These are phyloP conservation scores for Elgonia sp. DNA, from an alignment of 2,888 invertebrate species.

Conservation along the genomic window DNA sequence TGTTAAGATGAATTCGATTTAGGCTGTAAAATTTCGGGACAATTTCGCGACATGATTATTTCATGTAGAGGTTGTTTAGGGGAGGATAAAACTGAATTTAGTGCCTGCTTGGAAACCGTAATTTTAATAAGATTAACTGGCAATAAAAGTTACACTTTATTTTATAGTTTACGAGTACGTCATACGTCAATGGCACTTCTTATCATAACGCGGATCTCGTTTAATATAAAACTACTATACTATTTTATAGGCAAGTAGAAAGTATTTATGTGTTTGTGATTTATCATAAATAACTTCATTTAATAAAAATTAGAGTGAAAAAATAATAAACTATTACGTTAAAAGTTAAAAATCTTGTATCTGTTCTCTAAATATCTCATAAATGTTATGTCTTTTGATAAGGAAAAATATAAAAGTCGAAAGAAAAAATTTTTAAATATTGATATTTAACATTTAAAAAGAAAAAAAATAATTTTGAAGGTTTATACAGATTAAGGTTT, in stretches of 20 bases:
- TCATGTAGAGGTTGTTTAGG: conserved; percentile 44
- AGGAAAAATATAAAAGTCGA: no score
- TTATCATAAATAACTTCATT: conserved; percentile 32
- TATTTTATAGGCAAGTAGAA: conserved; percentile 17
- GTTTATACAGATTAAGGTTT: no score
- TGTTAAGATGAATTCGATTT: not conserved
- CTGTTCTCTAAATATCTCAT: no score
- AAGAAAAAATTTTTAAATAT: no score
- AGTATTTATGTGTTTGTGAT: conserved; percentile 34
- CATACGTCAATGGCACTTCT: conserved; percentile 33
- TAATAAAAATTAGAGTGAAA: conserved; percentile 12
- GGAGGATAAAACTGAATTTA: conserved; percentile 49
- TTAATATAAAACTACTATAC: conserved; percentile 38
- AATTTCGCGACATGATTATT: conserved; percentile 49
- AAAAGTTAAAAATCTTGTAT: no score
- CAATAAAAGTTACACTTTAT: conserved; percentile 56
- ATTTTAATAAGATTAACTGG: conserved; percentile 53
- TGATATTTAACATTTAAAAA: no score
- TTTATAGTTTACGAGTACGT: conserved; percentile 43
- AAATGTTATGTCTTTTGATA: no score
- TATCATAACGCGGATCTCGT: conserved; percentile 41
- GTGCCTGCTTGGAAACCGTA: conserved; percentile 33
- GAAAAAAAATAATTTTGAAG: no score
- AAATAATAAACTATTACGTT: no score
- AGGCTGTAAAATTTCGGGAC: not conserved